Conservation (phyloP, 2,113 vertebrate species). For the Lates calcarifer region DNA sequence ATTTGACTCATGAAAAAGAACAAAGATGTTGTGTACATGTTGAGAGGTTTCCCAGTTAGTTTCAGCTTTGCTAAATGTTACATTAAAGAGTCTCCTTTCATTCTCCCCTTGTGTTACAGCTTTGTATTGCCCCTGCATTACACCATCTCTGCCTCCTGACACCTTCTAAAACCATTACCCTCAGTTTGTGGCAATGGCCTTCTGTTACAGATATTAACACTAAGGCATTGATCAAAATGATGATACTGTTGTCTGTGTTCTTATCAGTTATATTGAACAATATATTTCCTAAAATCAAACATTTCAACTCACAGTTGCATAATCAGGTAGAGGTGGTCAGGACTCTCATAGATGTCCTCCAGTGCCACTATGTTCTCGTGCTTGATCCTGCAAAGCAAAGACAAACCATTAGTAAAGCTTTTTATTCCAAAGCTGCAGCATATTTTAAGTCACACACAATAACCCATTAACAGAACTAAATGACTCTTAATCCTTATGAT, state of each 20-base stretch:
- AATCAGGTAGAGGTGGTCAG: conserved; percentile 95
- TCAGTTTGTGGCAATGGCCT: too few species aligned
- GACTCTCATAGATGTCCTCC: conserved; percentile 98
- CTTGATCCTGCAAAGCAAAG: conserved; percentile 89
- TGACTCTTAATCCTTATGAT: conserved; percentile 14
- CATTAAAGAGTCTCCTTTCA: neutral
- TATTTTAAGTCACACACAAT: neutral
- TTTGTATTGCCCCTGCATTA: too few species aligned
- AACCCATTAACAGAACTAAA: neutral
- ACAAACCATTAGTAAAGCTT: conserved; percentile 13
- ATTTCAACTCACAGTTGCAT: conserved; percentile 95
- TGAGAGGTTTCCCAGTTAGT: too few species aligned
- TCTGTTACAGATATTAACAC: too few species aligned
- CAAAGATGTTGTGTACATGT: neutral
- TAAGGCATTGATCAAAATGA: neutral
- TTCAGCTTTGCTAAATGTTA: neutral
- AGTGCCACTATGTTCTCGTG: conserved; percentile 99
- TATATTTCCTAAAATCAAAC: neutral
- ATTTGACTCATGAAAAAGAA: neutral
- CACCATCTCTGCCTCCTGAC: neutral
- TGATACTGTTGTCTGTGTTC: neutral
- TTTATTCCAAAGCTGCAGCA: neutral
- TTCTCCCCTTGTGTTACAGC: neutral
- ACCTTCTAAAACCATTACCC: too few species aligned
- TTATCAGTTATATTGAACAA: neutral